Base-by-base conservation (phyloP, 1,140 invertebrate genomes). In the Bombus haemorrhoidalis region DNA sequence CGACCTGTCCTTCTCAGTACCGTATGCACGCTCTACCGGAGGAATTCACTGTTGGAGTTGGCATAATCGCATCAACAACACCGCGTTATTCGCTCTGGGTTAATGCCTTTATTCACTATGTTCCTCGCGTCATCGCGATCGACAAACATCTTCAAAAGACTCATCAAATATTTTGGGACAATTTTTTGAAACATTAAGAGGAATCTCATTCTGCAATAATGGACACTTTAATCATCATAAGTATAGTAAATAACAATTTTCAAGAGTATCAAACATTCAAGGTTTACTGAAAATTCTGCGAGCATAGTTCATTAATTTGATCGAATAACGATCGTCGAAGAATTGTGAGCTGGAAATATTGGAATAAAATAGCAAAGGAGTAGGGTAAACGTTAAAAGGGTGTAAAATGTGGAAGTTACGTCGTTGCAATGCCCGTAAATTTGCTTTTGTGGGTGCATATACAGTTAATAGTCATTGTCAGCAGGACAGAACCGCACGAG, bases 401-500 rank as follows among this genome's bases (percentile, higher is more conserved):
- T 64, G 34, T 39, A 39, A 59, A 37, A 32, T 15, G 18, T 59
- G 8, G 34, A 22, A 39, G 34, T 53, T 86, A 78, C 83, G 83
- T 47, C 79, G 77, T 47, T 84, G 68, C n/a, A 82, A 43, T 53
- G 34, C 3, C 71, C 66, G 47, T 34, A 87, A 82, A 86, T 88
- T 87, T 37, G 77, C 74, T 86, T 81, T 90, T 79, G 86, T 83
- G 86, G 81, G 72, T 86, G 76, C 78, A 83, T 87, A 88, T 89
- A 90, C 80, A 88, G 87, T 91, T 91, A 90, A 90, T 86, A 89
- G 68, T 92, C 76, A 92, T 92, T 92, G 90, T 91, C 85, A 89
- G 85, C 85, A 89, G 78, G 79, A 87, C 69, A 83, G 62, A 81
- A 69, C 68, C 74, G 83, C 66, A 87, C 83, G 87, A 85, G 82